Evolutionary conservation across 1,140 invertebrate species (phyloP), one percentile per base, ranked within the genome.

Genomic region (Gonatopus flavifemur): DNA sequence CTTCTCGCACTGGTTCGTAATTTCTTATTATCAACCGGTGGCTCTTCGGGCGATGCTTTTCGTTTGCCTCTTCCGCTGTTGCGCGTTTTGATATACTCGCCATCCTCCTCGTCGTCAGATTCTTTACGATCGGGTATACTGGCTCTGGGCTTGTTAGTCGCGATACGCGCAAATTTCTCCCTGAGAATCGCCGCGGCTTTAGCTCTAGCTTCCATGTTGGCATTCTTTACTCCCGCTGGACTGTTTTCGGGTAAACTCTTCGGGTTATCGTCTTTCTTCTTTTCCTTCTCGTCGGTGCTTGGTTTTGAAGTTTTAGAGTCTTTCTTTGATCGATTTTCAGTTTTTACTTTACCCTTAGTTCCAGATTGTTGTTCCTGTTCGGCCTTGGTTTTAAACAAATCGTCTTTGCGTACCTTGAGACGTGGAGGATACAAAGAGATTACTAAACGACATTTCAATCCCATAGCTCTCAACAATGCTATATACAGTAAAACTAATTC

Each of bases 371-470:
- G 59, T 85, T 86, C 43, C 69, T 80, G 47, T 59, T 70, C 21
- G 72, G 84, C 67, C 25, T 88, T 71, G 1, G 86, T 74, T 52
- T 81, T 79, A 62, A 88, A 81, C 52, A 81, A 32, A 33, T 72
- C 57, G 10, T 69, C 61, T n/a, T 57, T 55, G 9, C 38, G 56
- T 1, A 61, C 31, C 45, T 64, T 68, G 25, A 67, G 44, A 33
- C 59, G 55, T 9, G 76, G 74, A 12, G 85, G 83, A 55, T 81
- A 79, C 9, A 88, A 64, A 13, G 83, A 84, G 19, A 84, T 65
- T n/a, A 96, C 84, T 28, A 96, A 69, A 49, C 94, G 79, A 57
- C 87, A 88, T 63, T 90, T 85, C 38, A 95, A 74, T 0, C 93
- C 92, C 50, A 95, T 80, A 35, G 86, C 82, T 70, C 93, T 81